Evolutionary conservation across 2,113 vertebrate species (phyloP).

Genomic region (Casuarius casuarius): DNA sequence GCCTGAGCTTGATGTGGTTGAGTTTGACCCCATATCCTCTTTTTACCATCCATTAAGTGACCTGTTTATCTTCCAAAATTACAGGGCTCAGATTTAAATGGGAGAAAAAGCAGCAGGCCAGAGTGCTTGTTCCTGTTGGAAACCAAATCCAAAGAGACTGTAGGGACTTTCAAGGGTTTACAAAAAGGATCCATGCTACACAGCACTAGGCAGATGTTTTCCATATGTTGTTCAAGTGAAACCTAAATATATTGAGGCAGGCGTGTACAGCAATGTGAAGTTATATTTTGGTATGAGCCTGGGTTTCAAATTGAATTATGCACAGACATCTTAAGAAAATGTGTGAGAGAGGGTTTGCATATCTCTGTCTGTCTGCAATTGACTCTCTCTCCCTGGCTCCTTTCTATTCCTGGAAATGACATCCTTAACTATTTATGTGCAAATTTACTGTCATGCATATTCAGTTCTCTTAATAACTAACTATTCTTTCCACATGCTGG

Average conservation of each 20-base stretch:
- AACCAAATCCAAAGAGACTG: conserved; percentile 52
- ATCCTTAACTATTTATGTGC: conserved; percentile 52
- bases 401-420: conserved; percentile 33
- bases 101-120: conserved; percentile 58
- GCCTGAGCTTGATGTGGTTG: neutral
- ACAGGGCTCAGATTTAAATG: conserved; percentile 14
- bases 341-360: conserved; percentile 49
- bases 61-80: conserved; percentile 14
- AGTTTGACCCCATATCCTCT: neutral
- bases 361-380: conserved; percentile 46
- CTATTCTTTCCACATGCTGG: conserved; percentile 26
- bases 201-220: conserved; percentile 73
- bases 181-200: conserved; percentile 16
- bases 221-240: conserved; percentile 75
- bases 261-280: conserved; percentile 14
- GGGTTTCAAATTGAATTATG: conserved; percentile 68
- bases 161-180: conserved; percentile 58
- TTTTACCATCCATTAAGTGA: neutral
- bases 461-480: conserved; percentile 1
- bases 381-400: conserved; percentile 14
- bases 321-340: conserved; percentile 40
- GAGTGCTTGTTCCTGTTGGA: conserved; percentile 49
- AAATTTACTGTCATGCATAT: conserved; percentile 13
- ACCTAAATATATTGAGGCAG: conserved; percentile 52
- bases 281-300: conserved; percentile 64